phyloP scores from a whole-genome alignment of 2,888 invertebrate species.

The Pseudanteris insignis region DNA sequence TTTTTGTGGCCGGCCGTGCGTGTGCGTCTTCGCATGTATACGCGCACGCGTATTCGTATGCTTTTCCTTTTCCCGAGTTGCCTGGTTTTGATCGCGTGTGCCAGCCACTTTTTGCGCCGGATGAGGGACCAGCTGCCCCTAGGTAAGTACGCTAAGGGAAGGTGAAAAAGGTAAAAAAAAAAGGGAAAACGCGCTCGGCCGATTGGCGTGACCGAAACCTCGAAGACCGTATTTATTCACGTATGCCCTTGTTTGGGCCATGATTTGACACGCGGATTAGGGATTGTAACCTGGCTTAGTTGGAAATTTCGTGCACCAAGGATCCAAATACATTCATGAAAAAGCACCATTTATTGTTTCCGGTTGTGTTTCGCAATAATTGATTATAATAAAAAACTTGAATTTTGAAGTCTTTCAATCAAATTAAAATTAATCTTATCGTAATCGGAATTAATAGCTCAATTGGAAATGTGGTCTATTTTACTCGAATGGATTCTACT shows the following conservation, averaged over 20 bases:
- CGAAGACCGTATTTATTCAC: slow-evolving; percentile 51
- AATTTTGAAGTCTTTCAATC: too few relatives aligned
- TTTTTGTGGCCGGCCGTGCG: too few relatives aligned
- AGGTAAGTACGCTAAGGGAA: slow-evolving; percentile 42
- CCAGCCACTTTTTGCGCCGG: slow-evolving; percentile 29
- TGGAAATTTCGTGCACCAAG: too few relatives aligned
- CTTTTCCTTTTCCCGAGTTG: slow-evolving; percentile 31
- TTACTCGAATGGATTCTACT: too few relatives aligned
- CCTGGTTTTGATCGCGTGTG: slow-evolving; percentile 15
- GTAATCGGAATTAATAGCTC: too few relatives aligned
- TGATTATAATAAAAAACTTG: too few relatives aligned
- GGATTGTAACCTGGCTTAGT: too few relatives aligned
- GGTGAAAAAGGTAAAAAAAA: slow-evolving; percentile 15
- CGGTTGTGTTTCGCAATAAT: too few relatives aligned
- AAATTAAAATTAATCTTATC: too few relatives aligned
- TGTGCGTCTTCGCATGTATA: not conserved
- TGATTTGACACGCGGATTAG: slow-evolving; percentile 60
- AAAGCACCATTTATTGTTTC: too few relatives aligned
- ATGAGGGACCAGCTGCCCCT: slow-evolving; percentile 23
- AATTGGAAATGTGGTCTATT: too few relatives aligned
- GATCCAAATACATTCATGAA: too few relatives aligned
- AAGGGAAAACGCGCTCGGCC: slow-evolving; percentile 45
- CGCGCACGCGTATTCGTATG: slow-evolving; percentile 2
- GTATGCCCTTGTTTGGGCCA: slow-evolving; percentile 54
- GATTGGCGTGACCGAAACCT: slow-evolving; percentile 55